phyloP scores from a whole-genome alignment of 2,888 invertebrate species.

The Hypomecis atomaria region DNA sequence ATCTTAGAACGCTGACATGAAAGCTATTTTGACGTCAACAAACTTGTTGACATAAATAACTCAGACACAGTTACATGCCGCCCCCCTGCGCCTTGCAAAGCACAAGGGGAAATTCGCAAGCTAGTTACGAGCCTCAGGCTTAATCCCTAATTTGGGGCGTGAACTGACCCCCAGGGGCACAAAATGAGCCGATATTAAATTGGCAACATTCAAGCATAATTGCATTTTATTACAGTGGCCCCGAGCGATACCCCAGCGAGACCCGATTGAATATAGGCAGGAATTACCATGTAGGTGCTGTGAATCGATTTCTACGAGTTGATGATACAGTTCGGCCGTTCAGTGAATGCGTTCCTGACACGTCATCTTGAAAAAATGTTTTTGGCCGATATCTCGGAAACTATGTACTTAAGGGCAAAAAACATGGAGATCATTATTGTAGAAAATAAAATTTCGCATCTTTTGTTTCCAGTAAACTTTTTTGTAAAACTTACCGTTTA shows the following conservation, averaged over 20 bases:
- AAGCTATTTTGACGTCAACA: too few relatives aligned
- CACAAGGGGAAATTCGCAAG: conserved; percentile 6
- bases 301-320: conserved; percentile 14
- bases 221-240: conserved; percentile 50
- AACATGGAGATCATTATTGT: too few relatives aligned
- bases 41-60: too few relatives aligned
- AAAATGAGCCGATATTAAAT: conserved; percentile 67
- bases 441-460: too few relatives aligned
- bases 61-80: too few relatives aligned
- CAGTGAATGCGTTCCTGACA: too few relatives aligned
- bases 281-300: conserved; percentile 34
- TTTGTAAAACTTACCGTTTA: too few relatives aligned
- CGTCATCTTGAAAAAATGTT: too few relatives aligned
- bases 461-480: too few relatives aligned
- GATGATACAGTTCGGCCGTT: background rate
- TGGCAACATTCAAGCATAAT: conserved; percentile 68
- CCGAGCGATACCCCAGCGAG: conserved; percentile 43
- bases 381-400: too few relatives aligned
- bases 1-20: too few relatives aligned
- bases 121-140: conserved; percentile 26
- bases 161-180: conserved; percentile 51
- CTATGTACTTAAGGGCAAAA: too few relatives aligned
- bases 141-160: conserved; percentile 48
- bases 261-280: conserved; percentile 38
- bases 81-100: background rate